These are phyloP conservation scores for Pedionomus torquatus DNA, from an alignment of 2,113 vertebrate genomes.

Conservation along the genomic window DNA sequence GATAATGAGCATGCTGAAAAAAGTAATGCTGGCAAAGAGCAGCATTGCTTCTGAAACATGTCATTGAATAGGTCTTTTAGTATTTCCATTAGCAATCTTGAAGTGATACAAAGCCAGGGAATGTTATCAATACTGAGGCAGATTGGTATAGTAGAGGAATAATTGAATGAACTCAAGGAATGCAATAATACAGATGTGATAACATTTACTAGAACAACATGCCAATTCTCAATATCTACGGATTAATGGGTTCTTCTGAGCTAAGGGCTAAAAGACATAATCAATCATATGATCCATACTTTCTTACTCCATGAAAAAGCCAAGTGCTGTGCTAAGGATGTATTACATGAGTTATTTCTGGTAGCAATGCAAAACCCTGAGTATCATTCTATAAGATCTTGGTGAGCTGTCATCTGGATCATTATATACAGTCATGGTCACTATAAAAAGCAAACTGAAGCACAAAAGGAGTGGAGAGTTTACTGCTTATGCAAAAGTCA, in stretches of 20 bases:
- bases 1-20: slow-evolving; percentile 20
- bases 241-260: not conserved
- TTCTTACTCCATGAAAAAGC: not conserved
- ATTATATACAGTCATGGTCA: not conserved
- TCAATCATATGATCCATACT: not conserved
- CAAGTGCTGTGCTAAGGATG: not conserved
- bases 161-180: not conserved
- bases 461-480: not conserved
- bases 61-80: not conserved
- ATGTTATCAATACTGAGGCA: not conserved
- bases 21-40: not conserved
- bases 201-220: not conserved
- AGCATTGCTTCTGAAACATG: not conserved
- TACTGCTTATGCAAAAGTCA: not conserved
- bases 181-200: not conserved
- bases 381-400: not conserved
- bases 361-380: not conserved
- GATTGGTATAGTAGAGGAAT: not conserved
- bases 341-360: not conserved
- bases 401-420: not conserved
- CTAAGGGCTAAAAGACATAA: not conserved
- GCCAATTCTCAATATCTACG: not conserved
- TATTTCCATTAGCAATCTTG: not conserved
- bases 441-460: not conserved
- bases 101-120: not conserved